Percentiles rank a stretch among this genome's conserved stretches.
phyloP scores from a whole-genome alignment of 2,113 vertebrate genomes.

The Macrotus californicus region DNA sequence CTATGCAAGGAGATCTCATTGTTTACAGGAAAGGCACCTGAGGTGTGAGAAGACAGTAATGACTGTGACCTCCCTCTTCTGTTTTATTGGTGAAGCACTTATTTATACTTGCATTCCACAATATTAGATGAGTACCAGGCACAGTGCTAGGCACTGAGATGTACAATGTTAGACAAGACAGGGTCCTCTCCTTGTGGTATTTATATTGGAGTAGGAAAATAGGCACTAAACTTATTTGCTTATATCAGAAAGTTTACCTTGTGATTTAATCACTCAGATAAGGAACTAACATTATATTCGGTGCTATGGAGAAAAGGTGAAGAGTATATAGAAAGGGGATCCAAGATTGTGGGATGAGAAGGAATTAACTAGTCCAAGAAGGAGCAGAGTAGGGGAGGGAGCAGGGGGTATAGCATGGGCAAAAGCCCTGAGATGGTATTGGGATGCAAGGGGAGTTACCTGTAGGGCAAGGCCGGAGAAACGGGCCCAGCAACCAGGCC shows the following conservation, averaged over 20 bases:
- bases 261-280: neutral
- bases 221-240: neutral
- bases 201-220: neutral
- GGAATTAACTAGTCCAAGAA: neutral
- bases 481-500: neutral
- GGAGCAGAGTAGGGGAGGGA: neutral
- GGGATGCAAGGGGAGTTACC: neutral
- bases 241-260: neutral
- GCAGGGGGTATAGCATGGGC: too few relatives aligned
- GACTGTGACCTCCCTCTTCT: neutral
- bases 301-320: neutral
- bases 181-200: neutral
- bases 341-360: neutral
- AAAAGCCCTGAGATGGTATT: neutral
- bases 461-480: neutral
- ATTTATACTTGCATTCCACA: neutral
- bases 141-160: neutral
- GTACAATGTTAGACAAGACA: too few relatives aligned
- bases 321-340: neutral
- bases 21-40: neutral
- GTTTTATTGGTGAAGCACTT: neutral
- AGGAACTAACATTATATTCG: neutral
- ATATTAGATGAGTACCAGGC: neutral
- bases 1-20: neutral
- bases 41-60: neutral